Percentiles rank a stretch among this genome's conserved stretches.
Conservation (phyloP, 2,888 invertebrate species). For the Drosophila helvetica region DNA sequence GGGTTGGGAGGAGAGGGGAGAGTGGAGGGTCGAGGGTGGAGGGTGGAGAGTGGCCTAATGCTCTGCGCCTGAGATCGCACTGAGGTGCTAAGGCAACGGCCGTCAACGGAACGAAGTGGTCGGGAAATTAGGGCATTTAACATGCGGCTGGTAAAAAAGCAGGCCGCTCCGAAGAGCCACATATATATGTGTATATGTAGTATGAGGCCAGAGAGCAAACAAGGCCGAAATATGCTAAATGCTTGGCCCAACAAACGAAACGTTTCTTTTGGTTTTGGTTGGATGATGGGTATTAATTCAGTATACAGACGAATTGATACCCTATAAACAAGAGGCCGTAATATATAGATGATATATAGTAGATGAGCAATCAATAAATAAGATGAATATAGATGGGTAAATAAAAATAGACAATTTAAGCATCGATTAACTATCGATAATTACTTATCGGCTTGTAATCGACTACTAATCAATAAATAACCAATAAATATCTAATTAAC, state of each 20-base stretch:
- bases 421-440: constrained; percentile 40
- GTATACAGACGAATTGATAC: not conserved
- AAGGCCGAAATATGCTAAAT: constrained; percentile 36
- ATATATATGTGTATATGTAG: too few relatives aligned
- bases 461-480: too few relatives aligned
- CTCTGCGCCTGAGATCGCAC: constrained; percentile 48
- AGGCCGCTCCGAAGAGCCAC: not conserved
- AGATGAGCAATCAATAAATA: too few relatives aligned
- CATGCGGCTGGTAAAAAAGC: constrained; percentile 55
- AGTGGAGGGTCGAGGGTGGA: not conserved
- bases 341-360: too few relatives aligned
- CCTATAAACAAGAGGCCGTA: not conserved
- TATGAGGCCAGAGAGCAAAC: too few relatives aligned
- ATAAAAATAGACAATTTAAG: not conserved
- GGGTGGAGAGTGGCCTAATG: constrained; percentile 1
- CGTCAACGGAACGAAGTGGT: constrained; percentile 29
- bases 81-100: constrained; percentile 59
- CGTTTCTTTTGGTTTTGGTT: not conserved
- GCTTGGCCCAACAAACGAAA: constrained; percentile 15
- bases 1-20: not conserved
- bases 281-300: not conserved
- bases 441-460: not conserved
- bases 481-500: too few relatives aligned
- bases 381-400: too few relatives aligned
- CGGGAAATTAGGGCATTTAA: constrained; percentile 77